Evolutionary conservation across 2,888 invertebrate species (phyloP).

Genomic region (Synanthedon myopaeformis): DNA sequence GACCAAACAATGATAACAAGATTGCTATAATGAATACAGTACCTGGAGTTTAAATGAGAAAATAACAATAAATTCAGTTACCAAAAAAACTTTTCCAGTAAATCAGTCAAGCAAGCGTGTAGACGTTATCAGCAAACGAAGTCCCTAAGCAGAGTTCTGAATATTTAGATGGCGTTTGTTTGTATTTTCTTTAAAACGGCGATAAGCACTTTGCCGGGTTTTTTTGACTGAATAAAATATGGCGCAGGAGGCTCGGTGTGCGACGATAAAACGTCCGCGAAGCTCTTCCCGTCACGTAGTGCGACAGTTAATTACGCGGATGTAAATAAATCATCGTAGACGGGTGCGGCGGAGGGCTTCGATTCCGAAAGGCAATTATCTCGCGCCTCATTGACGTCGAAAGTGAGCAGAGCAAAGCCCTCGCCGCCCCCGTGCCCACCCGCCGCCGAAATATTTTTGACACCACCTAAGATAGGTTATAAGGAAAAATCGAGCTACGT

Average conservation of each 20-base stretch:
- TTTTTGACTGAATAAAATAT: constrained; percentile 61
- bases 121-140: constrained; percentile 52
- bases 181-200: constrained; percentile 56
- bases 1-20: too few species aligned
- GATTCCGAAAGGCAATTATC: constrained; percentile 66
- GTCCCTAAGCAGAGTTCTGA: constrained; percentile 49
- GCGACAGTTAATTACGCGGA: constrained; percentile 69
- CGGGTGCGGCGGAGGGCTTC: constrained; percentile 55
- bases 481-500: constrained; percentile 57
- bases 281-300: constrained; percentile 66
- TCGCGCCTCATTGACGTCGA: constrained; percentile 64
- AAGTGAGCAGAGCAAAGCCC: constrained; percentile 47
- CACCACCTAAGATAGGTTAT: constrained; percentile 47
- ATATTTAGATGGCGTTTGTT: constrained; percentile 63
- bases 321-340: constrained; percentile 70
- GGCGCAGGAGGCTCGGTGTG: constrained; percentile 42
- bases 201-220: constrained; percentile 52
- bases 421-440: constrained; percentile 22
- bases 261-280: constrained; percentile 57
- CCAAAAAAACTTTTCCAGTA: constrained; percentile 39
- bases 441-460: constrained; percentile 42
- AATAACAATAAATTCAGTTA: constrained; percentile 10
- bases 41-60: constrained; percentile 9
- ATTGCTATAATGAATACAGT: constrained; percentile 11
- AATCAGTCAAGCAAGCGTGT: constrained; percentile 44